Base-by-base conservation (phyloP, 2,113 vertebrate species). In the Apteryx mantelli region DNA sequence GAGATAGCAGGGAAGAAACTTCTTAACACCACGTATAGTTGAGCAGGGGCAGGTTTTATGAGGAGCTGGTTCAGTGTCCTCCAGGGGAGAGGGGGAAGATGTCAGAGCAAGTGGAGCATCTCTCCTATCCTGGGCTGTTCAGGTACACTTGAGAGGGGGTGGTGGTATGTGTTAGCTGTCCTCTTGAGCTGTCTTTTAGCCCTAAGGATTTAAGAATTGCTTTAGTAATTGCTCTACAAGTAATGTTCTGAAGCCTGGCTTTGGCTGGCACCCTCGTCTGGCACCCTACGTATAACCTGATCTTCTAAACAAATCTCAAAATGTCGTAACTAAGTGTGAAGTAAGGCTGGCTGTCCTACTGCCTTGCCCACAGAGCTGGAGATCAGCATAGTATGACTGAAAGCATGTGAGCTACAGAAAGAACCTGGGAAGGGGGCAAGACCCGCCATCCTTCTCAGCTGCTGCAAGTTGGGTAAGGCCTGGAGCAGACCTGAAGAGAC, bases 221-320 rank as follows among this genome's bases (percentile, higher is more conserved):
- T 5, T 7, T 7, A 55, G 82, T 95, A 96, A 91, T 96, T 94
- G 85, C 89, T 76, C 58, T 1, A 19, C 56, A 18, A 10, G 3
- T 91, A 93, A 93, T 48, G 26, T 82, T 82, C 71, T 93, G 77
- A 94, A 94, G 90, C 68, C 88, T 82, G 76, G 58, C 85, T 88
- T 96, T 96, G 95, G 93, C 95, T 88, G 87, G 78, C 80, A 71
- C 64, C 95, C 76, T 91, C 26, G 8, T 69, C 73, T 95, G 95
- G 91, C 91, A 66, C 36, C 50, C 53, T 74, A 80, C 2, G 0
- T 53, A 77, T 86, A 93, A 95, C 53, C 86, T 86, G 79, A 93
- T 94, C 85, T 94, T 65, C 78, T 88, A 88, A 96, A 94, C 71
- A 89, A 86, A 76, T 82, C 40, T 66, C 42, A 50, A 89, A 88